These are phyloP conservation scores for Manacus vitellinus DNA, from an alignment of 2,113 vertebrate genomes.

Conservation along the genomic window DNA sequence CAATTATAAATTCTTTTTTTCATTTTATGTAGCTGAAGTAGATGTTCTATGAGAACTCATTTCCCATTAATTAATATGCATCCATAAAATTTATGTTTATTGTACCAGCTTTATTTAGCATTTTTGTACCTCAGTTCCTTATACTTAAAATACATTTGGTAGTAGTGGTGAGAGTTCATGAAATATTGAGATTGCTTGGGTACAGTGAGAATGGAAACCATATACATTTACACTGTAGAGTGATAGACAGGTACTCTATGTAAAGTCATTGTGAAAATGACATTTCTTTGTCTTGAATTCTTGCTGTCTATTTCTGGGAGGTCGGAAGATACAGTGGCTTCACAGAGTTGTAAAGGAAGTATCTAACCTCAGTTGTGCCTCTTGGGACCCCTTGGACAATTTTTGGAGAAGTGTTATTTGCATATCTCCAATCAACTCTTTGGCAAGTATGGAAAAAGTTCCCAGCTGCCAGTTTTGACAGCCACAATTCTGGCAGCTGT, in stretches of 20 bases:
- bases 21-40: not conserved
- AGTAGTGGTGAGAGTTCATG: not conserved
- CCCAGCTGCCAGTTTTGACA: slow-evolving; percentile 66
- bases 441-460: slow-evolving; percentile 52
- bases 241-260: slow-evolving; percentile 37
- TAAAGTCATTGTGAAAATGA: slow-evolving; percentile 26
- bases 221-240: not conserved
- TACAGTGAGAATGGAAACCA: not conserved
- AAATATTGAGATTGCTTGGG: not conserved
- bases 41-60: not conserved
- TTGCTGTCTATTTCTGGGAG: slow-evolving; percentile 55
- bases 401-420: slow-evolving; percentile 55
- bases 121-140: not conserved
- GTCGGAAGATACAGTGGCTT: not conserved
- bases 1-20: not conserved
- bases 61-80: not conserved
- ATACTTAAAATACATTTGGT: not conserved
- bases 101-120: not conserved
- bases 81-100: not conserved
- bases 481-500: slow-evolving; percentile 50
- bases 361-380: slow-evolving; percentile 28
- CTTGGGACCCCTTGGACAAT: slow-evolving; percentile 49
- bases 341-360: not conserved
- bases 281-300: slow-evolving; percentile 38
- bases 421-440: slow-evolving; percentile 59